phyloP scores from a whole-genome alignment of 2,113 vertebrate genomes.

The Salvelinus namaycush region DNA sequence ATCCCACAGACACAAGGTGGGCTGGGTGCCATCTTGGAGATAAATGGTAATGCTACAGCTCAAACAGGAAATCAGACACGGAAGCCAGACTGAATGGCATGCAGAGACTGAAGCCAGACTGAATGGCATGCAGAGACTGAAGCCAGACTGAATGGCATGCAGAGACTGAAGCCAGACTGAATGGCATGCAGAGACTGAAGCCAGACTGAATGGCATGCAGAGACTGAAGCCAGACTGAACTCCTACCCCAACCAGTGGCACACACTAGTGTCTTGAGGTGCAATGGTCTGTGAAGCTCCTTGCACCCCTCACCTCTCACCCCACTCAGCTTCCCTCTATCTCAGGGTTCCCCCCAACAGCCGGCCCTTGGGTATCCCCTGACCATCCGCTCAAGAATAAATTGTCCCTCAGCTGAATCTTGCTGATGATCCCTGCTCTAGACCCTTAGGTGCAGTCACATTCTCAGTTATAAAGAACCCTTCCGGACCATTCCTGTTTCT shows the following conservation, averaged over 20 bases:
- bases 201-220: too few relatives aligned
- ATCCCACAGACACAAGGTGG: background rate
- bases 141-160: too few relatives aligned
- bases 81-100: background rate
- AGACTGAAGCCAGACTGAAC: background rate
- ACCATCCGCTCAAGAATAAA: too few relatives aligned
- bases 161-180: background rate
- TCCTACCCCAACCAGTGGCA: background rate
- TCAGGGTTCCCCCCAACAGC: too few relatives aligned
- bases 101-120: too few relatives aligned
- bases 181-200: too few relatives aligned
- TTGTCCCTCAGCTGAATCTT: background rate
- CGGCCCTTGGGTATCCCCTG: too few relatives aligned
- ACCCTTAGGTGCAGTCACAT: background rate
- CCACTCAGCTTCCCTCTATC: background rate
- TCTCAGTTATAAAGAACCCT: background rate
- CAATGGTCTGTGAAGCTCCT: background rate
- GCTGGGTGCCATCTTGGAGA: conserved; percentile 11
- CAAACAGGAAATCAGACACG: background rate
- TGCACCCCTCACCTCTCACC: background rate
- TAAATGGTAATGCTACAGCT: conserved; percentile 12
- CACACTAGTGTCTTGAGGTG: background rate
- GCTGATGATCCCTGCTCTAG: too few relatives aligned
- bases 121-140: too few relatives aligned
- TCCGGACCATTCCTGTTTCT: background rate